phyloP scores from a whole-genome alignment of 2,888 invertebrate species.

The Lordiphosa fenestrarum region DNA sequence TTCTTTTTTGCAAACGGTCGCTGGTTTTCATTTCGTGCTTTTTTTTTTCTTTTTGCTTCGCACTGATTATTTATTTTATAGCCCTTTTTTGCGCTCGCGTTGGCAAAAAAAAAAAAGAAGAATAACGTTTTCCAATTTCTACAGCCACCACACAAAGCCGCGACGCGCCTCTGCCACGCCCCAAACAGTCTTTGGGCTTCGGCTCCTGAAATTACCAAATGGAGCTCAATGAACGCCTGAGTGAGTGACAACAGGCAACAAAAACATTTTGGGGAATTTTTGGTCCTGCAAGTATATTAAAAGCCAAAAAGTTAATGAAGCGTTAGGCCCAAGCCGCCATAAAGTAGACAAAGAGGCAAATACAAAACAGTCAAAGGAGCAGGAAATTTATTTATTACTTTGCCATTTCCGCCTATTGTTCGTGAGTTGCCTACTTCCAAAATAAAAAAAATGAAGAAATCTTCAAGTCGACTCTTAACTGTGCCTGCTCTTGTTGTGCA shows the following conservation, averaged over 20 bases:
- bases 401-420: constrained; percentile 41
- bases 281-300: constrained; percentile 62
- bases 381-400: constrained; percentile 63
- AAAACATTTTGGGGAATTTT: constrained; percentile 15
- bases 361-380: constrained; percentile 49
- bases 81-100: constrained; percentile 33
- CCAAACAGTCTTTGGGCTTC: constrained; percentile 5
- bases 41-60: constrained; percentile 6
- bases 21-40: constrained; percentile 30
- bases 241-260: constrained; percentile 58
- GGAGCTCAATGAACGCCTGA: constrained; percentile 47
- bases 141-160: constrained; percentile 37
- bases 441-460: constrained; percentile 12
- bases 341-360: constrained; percentile 37
- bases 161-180: not conserved
- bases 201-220: constrained; percentile 15
- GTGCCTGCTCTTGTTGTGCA: constrained; percentile 8
- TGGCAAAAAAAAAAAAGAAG: constrained; percentile 8
- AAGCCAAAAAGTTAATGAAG: constrained; percentile 71
- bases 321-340: constrained; percentile 48
- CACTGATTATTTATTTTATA: constrained; percentile 49
- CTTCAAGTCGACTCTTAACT: constrained; percentile 31
- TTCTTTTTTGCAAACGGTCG: constrained; percentile 13
- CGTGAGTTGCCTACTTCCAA: constrained; percentile 14
- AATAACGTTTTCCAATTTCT: constrained; percentile 52